Conservation (phyloP, 2,113 vertebrate genomes). For the Plestiodon gilberti region DNA sequence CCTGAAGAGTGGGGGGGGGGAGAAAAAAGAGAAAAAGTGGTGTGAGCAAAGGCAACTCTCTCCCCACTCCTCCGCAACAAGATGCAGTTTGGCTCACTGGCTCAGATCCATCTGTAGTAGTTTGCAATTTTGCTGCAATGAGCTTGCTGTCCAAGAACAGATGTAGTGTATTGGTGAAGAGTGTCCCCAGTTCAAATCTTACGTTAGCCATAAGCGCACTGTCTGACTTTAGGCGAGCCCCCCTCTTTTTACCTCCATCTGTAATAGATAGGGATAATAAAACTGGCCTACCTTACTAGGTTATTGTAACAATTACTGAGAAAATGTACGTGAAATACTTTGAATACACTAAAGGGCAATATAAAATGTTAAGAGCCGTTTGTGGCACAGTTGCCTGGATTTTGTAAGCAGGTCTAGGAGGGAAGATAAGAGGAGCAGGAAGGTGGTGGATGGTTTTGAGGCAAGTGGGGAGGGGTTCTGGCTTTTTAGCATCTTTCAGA, state of each 20-base stretch:
- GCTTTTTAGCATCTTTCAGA: neutral
- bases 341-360: neutral
- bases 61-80: neutral
- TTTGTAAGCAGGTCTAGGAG: neutral
- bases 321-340: neutral
- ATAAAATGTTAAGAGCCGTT: neutral
- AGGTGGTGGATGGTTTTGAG: neutral
- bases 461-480: neutral
- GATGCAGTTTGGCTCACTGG: neutral
- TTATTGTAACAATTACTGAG: neutral
- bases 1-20: slow-evolving; percentile 72
- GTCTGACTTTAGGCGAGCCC: neutral
- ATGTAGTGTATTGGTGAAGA: neutral
- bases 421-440: neutral
- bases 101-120: neutral
- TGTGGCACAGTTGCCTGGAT: neutral
- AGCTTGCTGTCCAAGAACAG: neutral
- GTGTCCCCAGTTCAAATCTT: neutral
- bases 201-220: neutral
- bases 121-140: neutral
- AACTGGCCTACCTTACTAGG: too few species aligned
- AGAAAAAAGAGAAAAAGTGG: neutral
- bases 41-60: neutral
- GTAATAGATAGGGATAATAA: neutral
- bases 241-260: too few species aligned